Base-by-base conservation (phyloP, 2,113 vertebrate genomes). In the Pagrus major region DNA sequence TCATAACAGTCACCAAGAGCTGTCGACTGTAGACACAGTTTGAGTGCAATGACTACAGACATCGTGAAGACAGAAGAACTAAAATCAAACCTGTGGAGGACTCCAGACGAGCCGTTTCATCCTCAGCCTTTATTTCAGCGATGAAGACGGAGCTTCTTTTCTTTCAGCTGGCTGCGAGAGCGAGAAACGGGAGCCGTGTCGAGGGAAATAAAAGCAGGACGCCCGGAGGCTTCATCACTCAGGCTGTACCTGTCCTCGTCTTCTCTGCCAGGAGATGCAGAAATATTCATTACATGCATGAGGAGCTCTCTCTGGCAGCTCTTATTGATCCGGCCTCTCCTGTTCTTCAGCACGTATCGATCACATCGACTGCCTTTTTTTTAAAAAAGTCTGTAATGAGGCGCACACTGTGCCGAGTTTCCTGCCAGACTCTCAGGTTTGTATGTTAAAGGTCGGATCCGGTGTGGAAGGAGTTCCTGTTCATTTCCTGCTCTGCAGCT, bases 211-310 rank as follows among this genome's bases (percentile, higher is more conserved):
- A 80, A 77, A 71, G 49, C 58, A 52, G 76, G 58, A 81, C 8
- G 67, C 47, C 55, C 0, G 20, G 11, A 65, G 58, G 58, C 64
- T 64, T 72, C 68, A 61, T 65, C 72, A 25, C 21, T 67, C 61
- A 77, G 35, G 31, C 46, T 61, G 35, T 71, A 72, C 61, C 76
- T 80, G 71, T 63, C 72, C 76, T 78, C 35, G 3, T 54, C 78
- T 37, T 79, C 66, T 35, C 76, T 77, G 71, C 79, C 76, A 86
- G 73, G 59, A 88, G 78, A 86, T 74, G 61, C 85, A 84, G 81
- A 80, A 89, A 76, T 91, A 91, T 93, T 89, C 82, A 89, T 92
- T 85, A 86, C 85, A 92, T 83, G 82, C 85, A 85, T 82, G 81
- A 86, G 73, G 80, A 88, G 81, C 69, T 85, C 76, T 82, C 80